phyloP scores from a whole-genome alignment of 2,888 invertebrate species.

The Phyto melanocephala region DNA sequence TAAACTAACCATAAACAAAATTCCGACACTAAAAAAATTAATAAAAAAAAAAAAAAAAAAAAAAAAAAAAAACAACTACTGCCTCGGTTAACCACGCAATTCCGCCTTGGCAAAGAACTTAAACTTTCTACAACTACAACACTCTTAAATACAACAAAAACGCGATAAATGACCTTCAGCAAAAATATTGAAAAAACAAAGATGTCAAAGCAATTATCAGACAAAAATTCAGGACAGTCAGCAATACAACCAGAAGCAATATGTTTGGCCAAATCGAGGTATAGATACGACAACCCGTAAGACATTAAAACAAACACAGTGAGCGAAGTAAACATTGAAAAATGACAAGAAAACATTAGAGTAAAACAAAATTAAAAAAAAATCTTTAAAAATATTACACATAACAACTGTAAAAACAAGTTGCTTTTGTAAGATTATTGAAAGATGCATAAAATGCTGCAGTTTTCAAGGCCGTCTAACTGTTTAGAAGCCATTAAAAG shows the following conservation, averaged over 20 bases:
- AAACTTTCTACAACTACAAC: background rate
- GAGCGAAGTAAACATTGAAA: slow-evolving; percentile 9
- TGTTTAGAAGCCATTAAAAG: background rate
- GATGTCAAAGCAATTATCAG: slow-evolving; percentile 16
- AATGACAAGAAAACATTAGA: background rate
- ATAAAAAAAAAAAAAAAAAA: no score
- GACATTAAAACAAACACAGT: slow-evolving; percentile 49
- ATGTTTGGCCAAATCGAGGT: slow-evolving; percentile 58
- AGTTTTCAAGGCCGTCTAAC: slow-evolving; percentile 31
- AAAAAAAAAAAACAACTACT: background rate
- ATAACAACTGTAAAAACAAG: background rate
- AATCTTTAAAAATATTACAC: background rate
- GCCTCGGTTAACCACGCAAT: slow-evolving; percentile 38
- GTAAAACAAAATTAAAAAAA: background rate
- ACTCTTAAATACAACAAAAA: background rate
- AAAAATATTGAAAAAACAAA: background rate
- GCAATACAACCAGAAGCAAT: slow-evolving; percentile 56
- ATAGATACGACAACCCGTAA: slow-evolving; percentile 42
- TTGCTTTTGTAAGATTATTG: background rate
- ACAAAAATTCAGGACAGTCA: slow-evolving; percentile 29
- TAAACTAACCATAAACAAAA: no score
- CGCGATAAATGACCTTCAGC: slow-evolving; percentile 5
- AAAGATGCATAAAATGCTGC: background rate
- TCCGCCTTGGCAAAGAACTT: background rate
- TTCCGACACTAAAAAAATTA: no score